A percentile compares a stretch with the other conserved stretches of the same genome.
Conservation (phyloP, 2,113 vertebrate genomes). For the Origma solitaria region DNA sequence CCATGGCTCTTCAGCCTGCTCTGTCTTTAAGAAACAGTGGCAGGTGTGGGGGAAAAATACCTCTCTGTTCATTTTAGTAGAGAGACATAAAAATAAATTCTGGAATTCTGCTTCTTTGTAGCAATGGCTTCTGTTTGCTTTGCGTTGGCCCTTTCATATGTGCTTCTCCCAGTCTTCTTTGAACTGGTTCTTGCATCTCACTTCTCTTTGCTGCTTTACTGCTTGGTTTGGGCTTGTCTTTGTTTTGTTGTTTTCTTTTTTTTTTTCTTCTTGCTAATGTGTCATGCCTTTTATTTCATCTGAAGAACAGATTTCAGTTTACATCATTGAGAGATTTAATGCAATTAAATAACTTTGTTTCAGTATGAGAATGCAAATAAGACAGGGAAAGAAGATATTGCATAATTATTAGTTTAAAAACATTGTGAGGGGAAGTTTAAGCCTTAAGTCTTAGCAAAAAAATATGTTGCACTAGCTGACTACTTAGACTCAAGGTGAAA, state of each 20-base stretch:
- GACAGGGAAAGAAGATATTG: background rate
- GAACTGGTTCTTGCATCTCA: background rate
- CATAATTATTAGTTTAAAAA: background rate
- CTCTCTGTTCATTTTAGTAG: background rate
- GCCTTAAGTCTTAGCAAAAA: background rate
- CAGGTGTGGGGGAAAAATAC: background rate
- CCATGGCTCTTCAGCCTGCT: background rate
- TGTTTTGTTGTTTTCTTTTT: fast-evolving
- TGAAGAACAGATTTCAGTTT: background rate
- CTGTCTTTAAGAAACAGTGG: background rate
- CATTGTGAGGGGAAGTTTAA: background rate
- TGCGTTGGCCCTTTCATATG: background rate
- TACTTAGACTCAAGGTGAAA: background rate
- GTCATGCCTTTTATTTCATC: background rate
- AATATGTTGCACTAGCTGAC: background rate
- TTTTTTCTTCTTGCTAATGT: background rate
- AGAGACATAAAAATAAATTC: background rate
- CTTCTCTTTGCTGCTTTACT: background rate
- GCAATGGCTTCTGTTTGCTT: background rate
- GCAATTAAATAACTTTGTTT: background rate
- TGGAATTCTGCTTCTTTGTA: background rate
- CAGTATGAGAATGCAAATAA: background rate
- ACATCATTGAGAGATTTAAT: background rate
- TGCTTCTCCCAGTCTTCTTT: background rate
- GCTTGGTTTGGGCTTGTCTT: background rate